phyloP scores from a whole-genome alignment of 2,113 vertebrate genomes.

The Oryzias woworae region DNA sequence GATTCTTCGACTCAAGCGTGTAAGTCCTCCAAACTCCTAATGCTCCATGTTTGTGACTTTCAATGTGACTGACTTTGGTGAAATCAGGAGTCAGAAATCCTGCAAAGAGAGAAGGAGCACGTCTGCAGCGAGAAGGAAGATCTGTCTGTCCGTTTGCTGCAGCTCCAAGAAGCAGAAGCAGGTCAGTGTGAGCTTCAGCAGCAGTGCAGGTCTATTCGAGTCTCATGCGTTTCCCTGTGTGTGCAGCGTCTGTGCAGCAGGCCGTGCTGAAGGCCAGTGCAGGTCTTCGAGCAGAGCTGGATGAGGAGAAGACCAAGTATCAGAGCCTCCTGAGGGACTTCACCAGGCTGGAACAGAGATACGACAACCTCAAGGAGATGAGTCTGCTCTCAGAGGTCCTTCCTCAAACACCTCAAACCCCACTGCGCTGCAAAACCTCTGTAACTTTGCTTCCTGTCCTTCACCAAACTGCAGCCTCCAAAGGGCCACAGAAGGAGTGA shows the following conservation, averaged over 20 bases:
- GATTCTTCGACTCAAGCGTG: constrained; percentile 67
- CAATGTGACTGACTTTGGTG: not conserved
- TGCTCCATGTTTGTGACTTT: not conserved
- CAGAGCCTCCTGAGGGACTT: constrained; percentile 80
- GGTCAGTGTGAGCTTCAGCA: constrained; percentile 40
- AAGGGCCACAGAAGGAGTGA: constrained; percentile 67
- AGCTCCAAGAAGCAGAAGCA: constrained; percentile 61
- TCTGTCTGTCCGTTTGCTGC: constrained; percentile 54
- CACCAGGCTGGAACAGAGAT: constrained; percentile 79
- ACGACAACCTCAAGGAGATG: constrained; percentile 78
- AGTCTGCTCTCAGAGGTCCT: constrained; percentile 74
- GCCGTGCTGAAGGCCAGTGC: constrained; percentile 34
- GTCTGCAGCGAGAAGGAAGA: constrained; percentile 59
- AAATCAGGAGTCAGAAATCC: constrained; percentile 62
- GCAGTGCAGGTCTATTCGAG: not conserved
- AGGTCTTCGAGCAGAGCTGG: constrained; percentile 69
- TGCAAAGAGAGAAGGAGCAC: constrained; percentile 63
- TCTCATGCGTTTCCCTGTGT: not conserved
- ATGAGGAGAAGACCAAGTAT: constrained; percentile 76
- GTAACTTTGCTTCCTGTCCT: not conserved
- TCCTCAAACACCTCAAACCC: not conserved
- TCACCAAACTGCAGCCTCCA: constrained; percentile 57
- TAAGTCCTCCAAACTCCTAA: constrained; percentile 8
- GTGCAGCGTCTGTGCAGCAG: constrained; percentile 54
- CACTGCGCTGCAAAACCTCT: not conserved